Evolutionary conservation across 2,888 invertebrate species (phyloP), one percentile per base, ranked within the genome.

Genomic region (Emmelina monodactyla): DNA sequence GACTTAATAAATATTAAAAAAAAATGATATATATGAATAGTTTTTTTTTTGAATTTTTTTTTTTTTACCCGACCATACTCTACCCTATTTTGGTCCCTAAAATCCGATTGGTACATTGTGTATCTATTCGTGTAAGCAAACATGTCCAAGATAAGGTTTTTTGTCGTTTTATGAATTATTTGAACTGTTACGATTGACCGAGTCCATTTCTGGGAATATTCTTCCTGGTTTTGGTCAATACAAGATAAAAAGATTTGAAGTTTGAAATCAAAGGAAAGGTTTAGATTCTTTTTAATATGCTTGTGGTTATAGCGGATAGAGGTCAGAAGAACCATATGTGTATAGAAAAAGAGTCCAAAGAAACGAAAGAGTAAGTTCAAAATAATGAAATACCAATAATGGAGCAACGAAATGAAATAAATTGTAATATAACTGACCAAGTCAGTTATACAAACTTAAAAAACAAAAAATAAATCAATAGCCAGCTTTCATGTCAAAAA

Each of bases 51-150:
- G 19, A 19, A 6, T 19, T 19, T 19, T 19, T 9, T 19, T 19
- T 46, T 50, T 46, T 51, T 39, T 38, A 70, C 61, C 60, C 48
- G 52, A 58, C 71, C 42, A 40, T 73, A 55, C 53, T 19, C 14
- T 37, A 49, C 45, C 55, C 53, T 52, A 53, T 50, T 55, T 50
- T 52, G 47, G 45, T 37, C 41, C 56, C 62, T 63, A 64, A 75
- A 76, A 75, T 76, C 72, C 63, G 69, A 64, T 71, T 75, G 65
- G 67, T 72, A 75, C 76, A 75, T n/a, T n/a, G n/a, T 76, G 70
- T 75, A 69, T 75, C 70, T 73, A 64, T 67, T 59, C 44, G 53
- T 59, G 70, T 64, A 58, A 49, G 67, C 53, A 75, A 78, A 76
- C 66, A 72, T 58, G 50, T 53, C 60, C 58, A 55, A 65, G 78